Conservation (phyloP, 2,797 vertebrate genomes). For the Takifugu ocellatus region DNA sequence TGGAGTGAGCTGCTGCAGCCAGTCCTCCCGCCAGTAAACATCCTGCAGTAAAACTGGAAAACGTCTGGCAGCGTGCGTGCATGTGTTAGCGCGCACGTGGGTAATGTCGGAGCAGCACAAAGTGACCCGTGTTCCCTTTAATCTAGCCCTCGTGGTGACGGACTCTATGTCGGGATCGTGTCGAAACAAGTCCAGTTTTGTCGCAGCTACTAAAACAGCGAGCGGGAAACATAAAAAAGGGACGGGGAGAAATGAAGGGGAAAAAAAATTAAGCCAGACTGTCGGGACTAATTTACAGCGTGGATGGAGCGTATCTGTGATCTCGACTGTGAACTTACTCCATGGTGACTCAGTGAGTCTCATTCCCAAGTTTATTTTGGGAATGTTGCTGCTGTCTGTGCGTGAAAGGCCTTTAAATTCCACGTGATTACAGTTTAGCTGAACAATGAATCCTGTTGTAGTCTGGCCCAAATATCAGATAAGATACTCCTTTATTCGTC, state of each 20-base stretch:
- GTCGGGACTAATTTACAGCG: neutral
- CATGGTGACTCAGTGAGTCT: conserved; percentile 34
- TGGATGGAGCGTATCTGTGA: conserved; percentile 8
- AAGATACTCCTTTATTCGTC: neutral
- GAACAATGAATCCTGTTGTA: conserved; percentile 19
- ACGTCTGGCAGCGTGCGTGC: conserved; percentile 26
- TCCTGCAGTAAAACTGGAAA: conserved; percentile 68
- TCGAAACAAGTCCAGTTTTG: conserved; percentile 18
- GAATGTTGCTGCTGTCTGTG: conserved; percentile 30
- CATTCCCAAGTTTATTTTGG: conserved; percentile 59
- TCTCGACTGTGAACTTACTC: conserved; percentile 35
- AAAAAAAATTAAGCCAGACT: conserved; percentile 6
- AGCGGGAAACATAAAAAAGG: neutral
- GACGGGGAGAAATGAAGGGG: neutral
- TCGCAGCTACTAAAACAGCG: neutral
- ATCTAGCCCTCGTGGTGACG: conserved; percentile 60
- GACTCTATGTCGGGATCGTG: conserved; percentile 37
- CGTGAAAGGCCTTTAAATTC: conserved; percentile 14
- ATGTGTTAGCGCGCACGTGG: conserved; percentile 6
- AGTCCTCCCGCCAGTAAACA: conserved; percentile 56
- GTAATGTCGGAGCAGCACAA: conserved; percentile 61
- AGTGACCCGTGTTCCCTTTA: conserved; percentile 69
- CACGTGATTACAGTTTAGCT: conserved; percentile 24
- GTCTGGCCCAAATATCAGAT: neutral
- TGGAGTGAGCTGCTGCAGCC: conserved; percentile 32